Evolutionary conservation across 2,888 invertebrate species (phyloP), one percentile per base, ranked within the genome.

Genomic region (Herminia tarsipennalis): DNA sequence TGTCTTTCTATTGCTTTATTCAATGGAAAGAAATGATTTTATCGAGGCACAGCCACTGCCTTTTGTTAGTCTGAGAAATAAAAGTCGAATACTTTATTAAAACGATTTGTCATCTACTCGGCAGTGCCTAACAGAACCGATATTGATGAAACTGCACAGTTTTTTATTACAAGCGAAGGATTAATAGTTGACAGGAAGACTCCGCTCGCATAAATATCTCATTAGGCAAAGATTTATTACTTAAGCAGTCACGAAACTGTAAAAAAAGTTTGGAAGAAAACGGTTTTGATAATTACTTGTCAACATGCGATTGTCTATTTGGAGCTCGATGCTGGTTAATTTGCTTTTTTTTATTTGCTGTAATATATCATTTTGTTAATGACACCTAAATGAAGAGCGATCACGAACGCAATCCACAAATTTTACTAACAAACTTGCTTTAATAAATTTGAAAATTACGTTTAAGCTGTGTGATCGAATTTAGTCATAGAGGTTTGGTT

Each of bases 231-330:
- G 90, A 91, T 91, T 91, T 90, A 91, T 88, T 77, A 78, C 81
- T 77, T 71, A 71, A 82, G 73, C 80, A 85, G 88, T 89, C 91
- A 90, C 89, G 91, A 80, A 78, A 86, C 73, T 80, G 73, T 74
- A 77, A 86, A 86, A 88, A 85, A 88, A 88, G 67, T 86, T 86
- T 70, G 63, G 72, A 83, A 81, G 77, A 76, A 78, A 83, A 83
- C 73, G 78, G 66, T 76, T 86, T 81, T 85, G 82, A 89, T 91
- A 91, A 91, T 91, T 91, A 91, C 86, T 89, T 87, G 81, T 75
- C 85, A 86, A 79, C 91, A 91, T 91, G 91, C 91, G 87, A 91
- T 85, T 88, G 87, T 89, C 88, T 90, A 86, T 88, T 85, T 74
- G 81, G 75, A 75, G 71, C 73, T 73, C 71, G 63, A 69, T 70